Base-by-base conservation (phyloP, 2,113 vertebrate species). In the Bubo scandiacus region DNA sequence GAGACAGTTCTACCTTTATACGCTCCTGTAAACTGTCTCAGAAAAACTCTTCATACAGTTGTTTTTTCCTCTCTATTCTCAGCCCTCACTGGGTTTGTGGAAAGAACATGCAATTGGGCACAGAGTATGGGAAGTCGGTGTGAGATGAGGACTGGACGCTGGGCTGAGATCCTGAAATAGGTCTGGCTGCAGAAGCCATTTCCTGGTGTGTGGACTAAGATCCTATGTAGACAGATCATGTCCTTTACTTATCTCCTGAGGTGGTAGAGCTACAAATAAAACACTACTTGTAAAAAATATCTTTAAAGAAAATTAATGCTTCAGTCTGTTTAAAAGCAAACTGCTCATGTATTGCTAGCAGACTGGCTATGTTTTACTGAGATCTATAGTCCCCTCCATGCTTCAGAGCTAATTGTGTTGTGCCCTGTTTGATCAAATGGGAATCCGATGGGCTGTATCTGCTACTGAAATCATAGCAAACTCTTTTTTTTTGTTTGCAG, bases 1-100 rank as follows among this genome's bases (percentile, higher is more conserved):
- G 67, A 96, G 91, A 97, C 91, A 96, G 87, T 91, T 92, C 62
- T 45, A 52, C 87, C 54, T 90, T 96, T 96, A 83, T 95, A 30
- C 29, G 49, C 17, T 88, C 19, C 63, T 90, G 55, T 80, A 84
- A 67, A 92, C 59, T 78, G 59, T 23, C 67, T 94, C 86, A 79
- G 78, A 84, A 82, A 57, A 94, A 47, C 67, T 72, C 73, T 83
- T 71, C 82, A 34, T 71, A 13, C 45, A 27, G 67, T 66, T 86
- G 51, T 38, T 93, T 95, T 95, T 97, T 88, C 85, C 92, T 74
- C 55, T 87, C 58, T 21, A 6, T 88, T 92, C 71, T 86, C 66
- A 90, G 71, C 74, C 55, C 32, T 77, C 32, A 15, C 63, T 66
- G 55, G n/a, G 62, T 57, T 88, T 95, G 73, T 93, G 95, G 95